Evolutionary conservation across 2,113 vertebrate genomes (phyloP).

Genomic region (Apodemus speciosus): DNA sequence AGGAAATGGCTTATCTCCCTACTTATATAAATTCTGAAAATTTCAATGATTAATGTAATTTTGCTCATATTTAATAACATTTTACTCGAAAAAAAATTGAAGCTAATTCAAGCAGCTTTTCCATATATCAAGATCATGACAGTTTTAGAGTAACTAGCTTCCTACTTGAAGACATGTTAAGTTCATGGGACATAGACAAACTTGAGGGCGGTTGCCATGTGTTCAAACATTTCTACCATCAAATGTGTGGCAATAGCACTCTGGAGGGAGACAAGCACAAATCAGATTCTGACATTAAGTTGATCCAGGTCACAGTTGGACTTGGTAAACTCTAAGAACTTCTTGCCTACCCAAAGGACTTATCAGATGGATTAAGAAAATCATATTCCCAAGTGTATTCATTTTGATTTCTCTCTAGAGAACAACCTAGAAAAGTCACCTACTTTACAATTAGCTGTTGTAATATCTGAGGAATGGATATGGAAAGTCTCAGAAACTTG

Average conservation of each 20-base stretch:
- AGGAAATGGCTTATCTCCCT: background rate
- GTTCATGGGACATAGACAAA: background rate
- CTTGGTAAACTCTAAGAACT: slow-evolving; percentile 31
- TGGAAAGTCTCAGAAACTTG: slow-evolving; percentile 63
- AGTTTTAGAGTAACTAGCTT: background rate
- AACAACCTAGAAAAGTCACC: slow-evolving; percentile 54
- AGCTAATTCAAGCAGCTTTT: background rate
- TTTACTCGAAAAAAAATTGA: slow-evolving; percentile 16
- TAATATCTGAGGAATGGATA: slow-evolving; percentile 54
- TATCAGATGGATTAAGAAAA: background rate
- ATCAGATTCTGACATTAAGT: background rate
- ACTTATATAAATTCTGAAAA: slow-evolving; percentile 26
- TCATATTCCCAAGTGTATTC: slow-evolving; percentile 3
- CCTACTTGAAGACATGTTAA: background rate
- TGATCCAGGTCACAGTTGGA: background rate
- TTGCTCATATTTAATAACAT: background rate
- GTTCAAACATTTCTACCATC: background rate
- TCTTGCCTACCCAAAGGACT: slow-evolving; percentile 35
- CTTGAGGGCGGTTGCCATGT: background rate
- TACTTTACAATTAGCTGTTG: slow-evolving; percentile 59
- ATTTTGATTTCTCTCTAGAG: slow-evolving; percentile 37
- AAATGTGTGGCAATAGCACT: background rate
- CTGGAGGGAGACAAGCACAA: background rate
- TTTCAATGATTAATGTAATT: background rate
- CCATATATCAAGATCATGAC: background rate